Evolutionary conservation across 2,888 invertebrate species (phyloP).

Genomic region (Synergus gifuensis): DNA sequence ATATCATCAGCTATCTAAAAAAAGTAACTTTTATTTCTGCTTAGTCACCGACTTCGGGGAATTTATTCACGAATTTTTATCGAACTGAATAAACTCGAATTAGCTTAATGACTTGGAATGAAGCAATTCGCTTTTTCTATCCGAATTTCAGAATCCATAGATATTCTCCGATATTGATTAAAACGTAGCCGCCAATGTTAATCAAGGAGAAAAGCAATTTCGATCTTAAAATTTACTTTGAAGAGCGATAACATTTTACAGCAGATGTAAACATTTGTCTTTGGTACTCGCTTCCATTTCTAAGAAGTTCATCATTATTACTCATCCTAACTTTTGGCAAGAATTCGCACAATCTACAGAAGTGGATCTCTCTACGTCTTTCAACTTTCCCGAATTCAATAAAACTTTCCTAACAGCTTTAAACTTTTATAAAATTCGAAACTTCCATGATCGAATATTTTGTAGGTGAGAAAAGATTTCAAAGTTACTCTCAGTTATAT

Average conservation of each 20-base stretch:
- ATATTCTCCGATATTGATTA: background rate
- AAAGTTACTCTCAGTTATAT: background rate
- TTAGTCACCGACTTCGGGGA: background rate
- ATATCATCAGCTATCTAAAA: background rate
- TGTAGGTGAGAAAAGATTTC: background rate
- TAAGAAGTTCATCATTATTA: slow-evolving; percentile 20
- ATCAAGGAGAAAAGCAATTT: background rate
- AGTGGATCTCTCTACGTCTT: slow-evolving; percentile 20
- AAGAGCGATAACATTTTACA: background rate
- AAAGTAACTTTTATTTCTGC: background rate
- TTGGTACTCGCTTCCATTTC: slow-evolving; percentile 8
- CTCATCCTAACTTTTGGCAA: slow-evolving; percentile 23
- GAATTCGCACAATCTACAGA: slow-evolving; percentile 11
- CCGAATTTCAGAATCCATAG: background rate
- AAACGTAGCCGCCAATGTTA: background rate
- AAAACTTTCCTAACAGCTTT: slow-evolving; percentile 6
- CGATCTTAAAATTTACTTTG: background rate
- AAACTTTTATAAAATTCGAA: slow-evolving; percentile 1
- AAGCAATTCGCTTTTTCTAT: background rate
- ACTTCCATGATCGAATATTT: background rate
- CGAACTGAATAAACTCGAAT: background rate
- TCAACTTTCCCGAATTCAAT: slow-evolving; percentile 1
- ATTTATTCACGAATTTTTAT: too few relatives aligned
- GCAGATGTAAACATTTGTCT: slow-evolving; percentile 18
- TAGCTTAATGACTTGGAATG: background rate